Evolutionary conservation across 2,113 vertebrate species (phyloP), one percentile per base, ranked within the genome.

Genomic region (Camelus dromedarius): DNA sequence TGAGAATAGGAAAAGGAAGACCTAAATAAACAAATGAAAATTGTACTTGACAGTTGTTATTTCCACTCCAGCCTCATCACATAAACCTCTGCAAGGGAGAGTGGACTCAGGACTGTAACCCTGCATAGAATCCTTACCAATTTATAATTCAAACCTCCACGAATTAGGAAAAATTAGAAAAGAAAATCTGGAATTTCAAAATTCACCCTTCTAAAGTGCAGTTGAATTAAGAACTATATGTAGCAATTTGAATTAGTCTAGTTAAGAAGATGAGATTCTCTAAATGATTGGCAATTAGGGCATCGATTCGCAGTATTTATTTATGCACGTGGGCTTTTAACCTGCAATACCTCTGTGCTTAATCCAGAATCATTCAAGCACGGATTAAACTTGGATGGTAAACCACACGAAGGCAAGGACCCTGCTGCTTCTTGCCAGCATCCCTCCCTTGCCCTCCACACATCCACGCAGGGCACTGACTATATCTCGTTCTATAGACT

Each of bases 91-190:
- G 83, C 73, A 38, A n/a, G 4, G 50, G 35, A 72, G 9, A 66
- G 32, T 5, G 84, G 22, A 76, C 28, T 87, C 22, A 24, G 10
- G 22, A 75, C 86, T 82, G 50, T 62, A 70, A 66, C 46, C 48
- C 35, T 35, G 7, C 62, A 8, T 20, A 60, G 87, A 93, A 69
- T 52, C 48, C 42, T 77, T 22, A 66, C 6, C 7, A 77, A 64
- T 69, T 82, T 83, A n/a, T 66, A 76, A 82, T 48, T 75, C 76
- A 82, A 93, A 82, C 90, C 46, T 48, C 75, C 6, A 13, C 46
- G 28, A 50, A 76, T 93, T 89, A 86, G 28, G 77, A 82, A 96
- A 92, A 96, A 58, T 62, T 60, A n/a, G 35, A 79, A 26, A 48
- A 70, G 35, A 60, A 67, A 88, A 52, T 14, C 35, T 22, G 70